These are phyloP conservation scores for Aphis craccivora DNA, from an alignment of 1,140 invertebrate species.

Conservation along the genomic window DNA sequence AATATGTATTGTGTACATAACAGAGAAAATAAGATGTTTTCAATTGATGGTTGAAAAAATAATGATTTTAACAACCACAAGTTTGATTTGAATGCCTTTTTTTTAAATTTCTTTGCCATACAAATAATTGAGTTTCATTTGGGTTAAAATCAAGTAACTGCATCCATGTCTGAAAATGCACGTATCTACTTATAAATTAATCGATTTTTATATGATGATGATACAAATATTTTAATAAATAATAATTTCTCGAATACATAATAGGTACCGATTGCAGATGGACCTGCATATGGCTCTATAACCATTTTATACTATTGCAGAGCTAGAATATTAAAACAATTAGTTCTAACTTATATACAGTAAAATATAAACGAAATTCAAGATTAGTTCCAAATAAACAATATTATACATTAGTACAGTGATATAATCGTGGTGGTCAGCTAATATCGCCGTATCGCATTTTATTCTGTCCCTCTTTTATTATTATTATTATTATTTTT, in stretches of 20 bases:
- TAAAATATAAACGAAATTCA: neutral
- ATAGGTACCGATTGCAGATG: neutral
- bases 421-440: neutral
- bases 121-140: no score
- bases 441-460: neutral
- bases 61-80: no score
- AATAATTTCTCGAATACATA: neutral
- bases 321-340: neutral
- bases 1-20: no score
- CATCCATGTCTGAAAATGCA: no score
- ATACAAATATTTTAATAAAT: neutral
- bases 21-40: no score
- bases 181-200: no score
- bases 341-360: neutral
- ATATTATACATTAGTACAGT: neutral
- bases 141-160: no score
- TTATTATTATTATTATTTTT: conserved; percentile 36
- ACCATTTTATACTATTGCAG: neutral
- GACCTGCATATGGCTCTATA: no score
- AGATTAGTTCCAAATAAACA: neutral
- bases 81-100: no score
- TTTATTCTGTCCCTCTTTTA: conserved; percentile 28
- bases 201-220: no score
- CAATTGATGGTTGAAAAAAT: no score
- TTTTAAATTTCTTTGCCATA: no score